These are phyloP conservation scores for Vombatus ursinus DNA, from an alignment of 2,113 vertebrate species.

Conservation along the genomic window DNA sequence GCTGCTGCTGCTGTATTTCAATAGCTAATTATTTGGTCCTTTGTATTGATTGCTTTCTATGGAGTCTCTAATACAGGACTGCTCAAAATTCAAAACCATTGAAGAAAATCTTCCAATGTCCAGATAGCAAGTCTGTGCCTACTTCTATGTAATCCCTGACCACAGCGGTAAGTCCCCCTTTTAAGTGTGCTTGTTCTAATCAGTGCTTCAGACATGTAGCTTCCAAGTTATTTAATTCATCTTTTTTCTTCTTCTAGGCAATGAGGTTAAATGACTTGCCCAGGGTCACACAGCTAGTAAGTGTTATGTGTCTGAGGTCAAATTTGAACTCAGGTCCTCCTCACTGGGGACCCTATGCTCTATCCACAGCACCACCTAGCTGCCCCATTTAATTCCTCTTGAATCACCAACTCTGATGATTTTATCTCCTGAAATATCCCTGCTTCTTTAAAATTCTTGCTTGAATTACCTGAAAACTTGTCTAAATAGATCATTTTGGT, in stretches of 20 bases:
- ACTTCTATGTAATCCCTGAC: not conserved
- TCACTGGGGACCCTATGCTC: too few relatives aligned
- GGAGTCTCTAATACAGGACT: too few relatives aligned
- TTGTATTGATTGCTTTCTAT: too few relatives aligned
- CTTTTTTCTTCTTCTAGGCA: not conserved
- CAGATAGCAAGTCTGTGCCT: not conserved
- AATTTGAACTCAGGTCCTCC: too few relatives aligned
- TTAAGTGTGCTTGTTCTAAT: not conserved
- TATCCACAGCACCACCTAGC: too few relatives aligned
- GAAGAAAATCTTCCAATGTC: too few relatives aligned
- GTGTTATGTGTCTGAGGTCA: too few relatives aligned
- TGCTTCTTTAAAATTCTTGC: not conserved
- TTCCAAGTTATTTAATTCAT: not conserved
- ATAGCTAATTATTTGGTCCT: too few relatives aligned
- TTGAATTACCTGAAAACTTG: not conserved
- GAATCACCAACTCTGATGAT: not conserved
- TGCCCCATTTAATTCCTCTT: not conserved
- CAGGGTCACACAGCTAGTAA: too few relatives aligned
- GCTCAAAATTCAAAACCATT: too few relatives aligned
- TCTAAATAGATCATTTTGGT: not conserved
- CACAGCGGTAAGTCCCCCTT: not conserved
- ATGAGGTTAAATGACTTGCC: too few relatives aligned
- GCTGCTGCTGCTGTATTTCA: too few relatives aligned
- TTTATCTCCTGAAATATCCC: not conserved
- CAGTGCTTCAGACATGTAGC: not conserved